Evolutionary conservation across 2,113 vertebrate species (phyloP).

Genomic region (Chaenogobius annularis): DNA sequence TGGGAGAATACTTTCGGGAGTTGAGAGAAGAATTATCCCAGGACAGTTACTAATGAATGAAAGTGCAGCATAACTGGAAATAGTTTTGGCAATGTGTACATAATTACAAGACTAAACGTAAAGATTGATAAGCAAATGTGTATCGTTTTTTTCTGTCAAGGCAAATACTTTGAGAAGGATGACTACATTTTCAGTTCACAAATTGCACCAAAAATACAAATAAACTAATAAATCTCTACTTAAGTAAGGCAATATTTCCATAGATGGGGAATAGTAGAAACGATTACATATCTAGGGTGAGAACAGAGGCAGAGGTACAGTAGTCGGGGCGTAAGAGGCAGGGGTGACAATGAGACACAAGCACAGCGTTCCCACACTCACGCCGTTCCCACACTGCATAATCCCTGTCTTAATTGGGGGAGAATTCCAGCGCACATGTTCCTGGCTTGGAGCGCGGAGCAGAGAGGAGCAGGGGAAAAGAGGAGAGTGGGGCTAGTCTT

Average conservation of each 20-base stretch:
- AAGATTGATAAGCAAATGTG: neutral
- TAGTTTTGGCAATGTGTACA: neutral
- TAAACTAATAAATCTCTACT: too few species aligned
- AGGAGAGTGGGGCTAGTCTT: slow-evolving; percentile 61
- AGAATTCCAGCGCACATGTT: slow-evolving; percentile 80
- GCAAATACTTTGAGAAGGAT: neutral
- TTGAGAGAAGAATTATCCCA: slow-evolving; percentile 24
- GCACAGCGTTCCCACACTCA: slow-evolving; percentile 79
- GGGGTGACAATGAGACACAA: slow-evolving; percentile 71
- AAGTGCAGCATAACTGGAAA: neutral
- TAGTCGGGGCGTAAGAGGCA: slow-evolving; percentile 59
- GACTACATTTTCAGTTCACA: neutral
- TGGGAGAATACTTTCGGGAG: slow-evolving; percentile 36
- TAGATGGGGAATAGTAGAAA: neutral
- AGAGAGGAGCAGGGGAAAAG: slow-evolving; percentile 49
- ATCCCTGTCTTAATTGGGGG: slow-evolving; percentile 84
- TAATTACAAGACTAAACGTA: too few species aligned
- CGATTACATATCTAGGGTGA: slow-evolving; percentile 39
- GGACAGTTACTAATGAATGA: slow-evolving; percentile 13
- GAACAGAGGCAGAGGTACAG: slow-evolving; percentile 54
- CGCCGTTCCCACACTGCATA: slow-evolving; percentile 79
- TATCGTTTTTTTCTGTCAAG: too few species aligned
- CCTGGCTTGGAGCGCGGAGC: slow-evolving; percentile 55
- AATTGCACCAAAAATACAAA: too few species aligned
- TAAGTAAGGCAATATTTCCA: too few species aligned